A percentile compares a stretch with the other conserved stretches of the same genome.
These are phyloP conservation scores for Spilogale gracilis DNA, from an alignment of 2,113 vertebrate species.

Conservation along the genomic window DNA sequence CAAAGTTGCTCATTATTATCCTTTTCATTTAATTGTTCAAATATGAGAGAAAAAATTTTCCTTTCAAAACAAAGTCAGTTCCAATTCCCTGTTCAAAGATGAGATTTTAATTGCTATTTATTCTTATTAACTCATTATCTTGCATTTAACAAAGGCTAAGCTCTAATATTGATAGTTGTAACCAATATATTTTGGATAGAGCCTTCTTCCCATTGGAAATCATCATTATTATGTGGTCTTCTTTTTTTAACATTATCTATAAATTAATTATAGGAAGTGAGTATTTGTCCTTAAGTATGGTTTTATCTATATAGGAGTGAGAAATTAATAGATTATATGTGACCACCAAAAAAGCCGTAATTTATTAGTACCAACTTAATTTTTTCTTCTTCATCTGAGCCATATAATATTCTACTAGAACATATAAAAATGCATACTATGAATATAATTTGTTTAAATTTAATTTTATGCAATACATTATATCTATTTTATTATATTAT, in stretches of 20 bases:
- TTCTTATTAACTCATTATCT: background rate
- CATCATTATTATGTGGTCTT: background rate
- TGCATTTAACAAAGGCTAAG: background rate
- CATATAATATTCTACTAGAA: background rate
- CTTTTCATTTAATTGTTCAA: background rate
- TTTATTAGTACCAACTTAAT: background rate
- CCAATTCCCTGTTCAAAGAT: background rate
- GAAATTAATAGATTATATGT: background rate
- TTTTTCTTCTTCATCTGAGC: background rate
- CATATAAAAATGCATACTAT: background rate
- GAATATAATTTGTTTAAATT: background rate
- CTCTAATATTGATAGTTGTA: background rate
- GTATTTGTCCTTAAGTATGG: background rate
- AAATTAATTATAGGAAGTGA: background rate
- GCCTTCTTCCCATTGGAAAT: background rate
- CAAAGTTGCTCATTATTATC: background rate
- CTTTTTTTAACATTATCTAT: background rate
- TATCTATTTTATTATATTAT: background rate
- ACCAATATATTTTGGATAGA: background rate
- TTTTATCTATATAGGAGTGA: background rate
- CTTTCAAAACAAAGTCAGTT: background rate
- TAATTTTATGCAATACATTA: background rate
- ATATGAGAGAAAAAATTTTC: background rate
- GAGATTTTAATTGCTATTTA: background rate
- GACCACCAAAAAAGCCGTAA: background rate